Evolutionary conservation across 2,888 invertebrate species (phyloP), one percentile per base, ranked within the genome.

Genomic region (Neuroscelio doddi): DNA sequence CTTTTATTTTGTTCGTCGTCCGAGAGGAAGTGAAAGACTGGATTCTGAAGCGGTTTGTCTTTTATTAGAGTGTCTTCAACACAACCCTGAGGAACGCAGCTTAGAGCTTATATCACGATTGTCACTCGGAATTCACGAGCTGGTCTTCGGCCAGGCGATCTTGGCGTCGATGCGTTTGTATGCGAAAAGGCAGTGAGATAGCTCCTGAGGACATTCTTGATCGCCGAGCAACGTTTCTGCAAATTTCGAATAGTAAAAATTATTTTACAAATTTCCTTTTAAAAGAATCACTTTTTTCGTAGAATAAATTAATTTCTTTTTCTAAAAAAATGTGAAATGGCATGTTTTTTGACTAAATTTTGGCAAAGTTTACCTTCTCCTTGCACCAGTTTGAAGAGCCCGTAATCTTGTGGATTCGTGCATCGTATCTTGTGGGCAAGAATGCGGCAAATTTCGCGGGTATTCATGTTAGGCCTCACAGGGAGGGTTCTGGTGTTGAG

Each of bases 331-430:
- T 30, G 30, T 10, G 10, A 30, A 30, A 30, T 30, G 5, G 9
- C n/a, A n/a, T n/a, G n/a, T n/a, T n/a, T n/a, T n/a, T n/a, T n/a
- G n/a, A n/a, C n/a, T n/a, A n/a, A n/a, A n/a, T n/a, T n/a, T 21
- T 21, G 5, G 21, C 21, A 36, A 7, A 12, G 16, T 38, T 67
- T 69, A 95, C 95, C 95, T 88, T 95, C 93, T 73, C 96, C 96
- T 80, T 95, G 93, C 55, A 94, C 92, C 62, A 97, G 86, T 69
- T 95, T 92, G 81, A 94, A 97, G 52, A 98, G 89, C 52, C 95
- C 96, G 82, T 96, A 97, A 85, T 98, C 97, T 85, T 97, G 96
- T 12, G 97, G 96, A 86, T 97, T 98, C 57, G 97, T 97, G 73
- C 98, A 95, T 79, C 94, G 91, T 57, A 96, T 94, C 80, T 97